Conservation (phyloP, 2,797 vertebrate species). For the Psittacula echo region DNA sequence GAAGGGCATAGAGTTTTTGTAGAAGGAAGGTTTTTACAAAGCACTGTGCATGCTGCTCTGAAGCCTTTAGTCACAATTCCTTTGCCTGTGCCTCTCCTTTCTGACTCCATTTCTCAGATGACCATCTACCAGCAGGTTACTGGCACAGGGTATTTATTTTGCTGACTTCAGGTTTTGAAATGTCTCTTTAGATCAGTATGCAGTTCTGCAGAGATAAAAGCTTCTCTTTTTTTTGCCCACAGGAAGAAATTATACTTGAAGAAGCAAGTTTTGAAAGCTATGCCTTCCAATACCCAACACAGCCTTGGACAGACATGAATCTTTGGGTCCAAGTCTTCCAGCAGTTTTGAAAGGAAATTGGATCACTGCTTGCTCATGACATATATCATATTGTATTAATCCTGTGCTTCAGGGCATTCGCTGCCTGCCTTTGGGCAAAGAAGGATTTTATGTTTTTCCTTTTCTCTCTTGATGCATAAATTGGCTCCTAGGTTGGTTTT, state of each 20-base stretch:
- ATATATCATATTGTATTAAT: not conserved
- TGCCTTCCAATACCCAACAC: not conserved
- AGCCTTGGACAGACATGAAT: not conserved
- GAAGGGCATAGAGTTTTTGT: not conserved
- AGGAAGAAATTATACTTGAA: not conserved
- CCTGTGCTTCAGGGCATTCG: not conserved
- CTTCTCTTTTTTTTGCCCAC: not conserved
- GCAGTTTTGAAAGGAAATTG: constrained; percentile 2
- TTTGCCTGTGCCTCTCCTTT: not conserved
- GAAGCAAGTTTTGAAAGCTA: not conserved
- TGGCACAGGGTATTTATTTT: not conserved
- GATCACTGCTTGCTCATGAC: not conserved
- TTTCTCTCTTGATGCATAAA: not conserved
- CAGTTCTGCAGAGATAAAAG: not conserved
- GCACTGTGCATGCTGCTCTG: not conserved
- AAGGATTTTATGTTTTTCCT: not conserved
- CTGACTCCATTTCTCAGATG: not conserved
- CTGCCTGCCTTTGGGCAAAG: not conserved
- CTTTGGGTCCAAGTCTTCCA: not conserved
- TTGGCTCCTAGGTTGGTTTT: not conserved
- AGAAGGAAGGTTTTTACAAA: not conserved
- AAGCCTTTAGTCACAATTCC: not conserved
- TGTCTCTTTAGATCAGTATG: not conserved
- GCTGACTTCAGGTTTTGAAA: not conserved
- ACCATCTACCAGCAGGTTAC: not conserved